Evolutionary conservation across 2,888 invertebrate genomes (phyloP).

Genomic region (Trachelus troglodyta): DNA sequence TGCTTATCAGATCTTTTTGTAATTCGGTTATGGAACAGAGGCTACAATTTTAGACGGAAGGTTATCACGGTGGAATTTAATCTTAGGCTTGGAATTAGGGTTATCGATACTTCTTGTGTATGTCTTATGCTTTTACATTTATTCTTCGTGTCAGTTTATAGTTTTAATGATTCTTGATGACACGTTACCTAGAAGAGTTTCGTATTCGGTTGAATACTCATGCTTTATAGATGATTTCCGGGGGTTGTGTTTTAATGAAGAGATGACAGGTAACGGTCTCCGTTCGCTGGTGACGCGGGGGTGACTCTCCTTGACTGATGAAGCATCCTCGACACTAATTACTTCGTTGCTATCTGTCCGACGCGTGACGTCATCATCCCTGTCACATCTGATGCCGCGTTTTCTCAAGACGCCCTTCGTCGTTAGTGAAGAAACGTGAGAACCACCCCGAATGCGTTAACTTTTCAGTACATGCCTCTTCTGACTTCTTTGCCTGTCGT

Average conservation of each 20-base stretch:
- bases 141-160: neutral
- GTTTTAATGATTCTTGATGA: neutral
- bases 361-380: constrained; percentile 55
- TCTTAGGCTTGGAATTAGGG: neutral
- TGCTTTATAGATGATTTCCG: neutral
- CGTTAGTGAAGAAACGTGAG: constrained; percentile 49
- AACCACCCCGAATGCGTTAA: constrained; percentile 16
- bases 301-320: constrained; percentile 55
- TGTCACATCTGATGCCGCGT: constrained; percentile 46
- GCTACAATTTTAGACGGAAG: neutral
- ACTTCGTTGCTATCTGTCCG: constrained; percentile 52
- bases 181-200: neutral
- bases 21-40: neutral
- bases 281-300: constrained; percentile 40
- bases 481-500: neutral
- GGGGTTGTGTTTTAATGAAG: constrained; percentile 50
- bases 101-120: neutral
- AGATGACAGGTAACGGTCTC: constrained; percentile 52
- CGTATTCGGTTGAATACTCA: neutral
- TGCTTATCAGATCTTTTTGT: constrained; percentile 12
- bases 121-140: neutral
- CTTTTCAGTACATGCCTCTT: neutral
- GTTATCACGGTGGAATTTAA: neutral
- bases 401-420: constrained; percentile 29
- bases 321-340: constrained; percentile 44